Evolutionary conservation across 2,113 vertebrate species (phyloP).

Genomic region (Eulemur rufifrons): DNA sequence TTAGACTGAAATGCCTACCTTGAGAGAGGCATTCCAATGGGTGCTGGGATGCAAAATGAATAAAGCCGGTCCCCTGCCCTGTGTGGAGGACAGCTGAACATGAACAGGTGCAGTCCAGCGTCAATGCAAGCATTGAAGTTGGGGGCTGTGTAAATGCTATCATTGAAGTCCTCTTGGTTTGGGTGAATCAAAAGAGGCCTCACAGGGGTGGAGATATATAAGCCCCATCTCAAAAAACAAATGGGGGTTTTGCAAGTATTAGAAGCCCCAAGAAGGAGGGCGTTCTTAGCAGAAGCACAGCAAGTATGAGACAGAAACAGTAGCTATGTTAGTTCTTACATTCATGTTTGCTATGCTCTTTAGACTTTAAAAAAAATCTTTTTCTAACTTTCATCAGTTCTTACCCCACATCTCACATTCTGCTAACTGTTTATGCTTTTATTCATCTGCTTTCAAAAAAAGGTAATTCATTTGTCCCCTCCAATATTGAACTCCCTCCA

Average conservation of each 20-base stretch:
- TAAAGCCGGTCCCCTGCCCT: not conserved
- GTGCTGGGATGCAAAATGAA: not conserved
- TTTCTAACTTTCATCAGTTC: not conserved
- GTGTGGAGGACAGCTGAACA: not conserved
- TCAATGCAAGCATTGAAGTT: not conserved
- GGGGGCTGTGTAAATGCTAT: not conserved
- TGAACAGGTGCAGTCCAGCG: not conserved
- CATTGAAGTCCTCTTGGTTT: not conserved
- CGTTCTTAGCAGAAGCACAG: not conserved
- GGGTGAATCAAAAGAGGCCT: not conserved
- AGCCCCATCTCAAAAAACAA: not conserved
- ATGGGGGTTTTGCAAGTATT: not conserved
- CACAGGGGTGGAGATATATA: not conserved
- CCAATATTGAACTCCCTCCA: not conserved
- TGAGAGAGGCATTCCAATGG: not conserved
- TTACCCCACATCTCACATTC: not conserved
- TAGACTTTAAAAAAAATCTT: not conserved
- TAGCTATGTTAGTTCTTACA: not conserved
- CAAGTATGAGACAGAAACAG: not conserved
- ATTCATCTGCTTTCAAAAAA: not conserved
- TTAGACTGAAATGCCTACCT: not conserved
- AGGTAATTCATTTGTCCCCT: not conserved
- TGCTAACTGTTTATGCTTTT: not conserved
- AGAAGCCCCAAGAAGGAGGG: not conserved
- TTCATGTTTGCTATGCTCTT: not conserved